Evolutionary conservation across 2,888 invertebrate species (phyloP).

Genomic region (Mesorhabditis belari): DNA sequence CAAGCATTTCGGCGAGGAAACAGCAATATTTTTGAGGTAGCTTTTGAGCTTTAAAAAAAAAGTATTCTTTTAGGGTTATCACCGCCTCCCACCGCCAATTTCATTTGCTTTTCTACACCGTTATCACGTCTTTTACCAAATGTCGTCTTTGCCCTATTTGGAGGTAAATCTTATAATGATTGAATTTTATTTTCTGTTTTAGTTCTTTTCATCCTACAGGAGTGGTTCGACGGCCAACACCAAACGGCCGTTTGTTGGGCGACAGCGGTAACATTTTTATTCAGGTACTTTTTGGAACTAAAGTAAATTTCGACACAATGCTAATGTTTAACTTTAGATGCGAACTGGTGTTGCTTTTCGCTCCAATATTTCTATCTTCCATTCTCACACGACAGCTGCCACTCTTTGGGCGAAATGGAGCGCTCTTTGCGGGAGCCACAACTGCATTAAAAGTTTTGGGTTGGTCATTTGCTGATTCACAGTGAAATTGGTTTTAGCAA

Average conservation of each 20-base stretch:
- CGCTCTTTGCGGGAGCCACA: no score
- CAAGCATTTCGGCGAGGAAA: slow-evolving; percentile 71
- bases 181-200: no score
- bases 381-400: no score
- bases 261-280: slow-evolving; percentile 37
- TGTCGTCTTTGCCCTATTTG: slow-evolving; percentile 78
- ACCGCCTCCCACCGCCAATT: slow-evolving; percentile 90
- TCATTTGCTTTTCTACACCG: slow-evolving; percentile 95
- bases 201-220: slow-evolving; percentile 78
- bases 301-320: no score
- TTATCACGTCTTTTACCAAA: slow-evolving; percentile 88
- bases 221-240: slow-evolving; percentile 71
- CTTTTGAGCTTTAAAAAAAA: not conserved
- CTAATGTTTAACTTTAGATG: no score
- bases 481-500: no score
- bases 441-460: no score
- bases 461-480: no score
- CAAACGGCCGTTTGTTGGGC: slow-evolving; percentile 63
- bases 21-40: slow-evolving; percentile 58
- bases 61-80: slow-evolving; percentile 56
- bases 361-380: no score
- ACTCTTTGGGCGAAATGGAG: no score
- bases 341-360: no score
- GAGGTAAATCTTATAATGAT: not conserved
- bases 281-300: slow-evolving; percentile 20